phyloP scores from a whole-genome alignment of 2,797 vertebrate species.

The Cirrhinus mrigala region DNA sequence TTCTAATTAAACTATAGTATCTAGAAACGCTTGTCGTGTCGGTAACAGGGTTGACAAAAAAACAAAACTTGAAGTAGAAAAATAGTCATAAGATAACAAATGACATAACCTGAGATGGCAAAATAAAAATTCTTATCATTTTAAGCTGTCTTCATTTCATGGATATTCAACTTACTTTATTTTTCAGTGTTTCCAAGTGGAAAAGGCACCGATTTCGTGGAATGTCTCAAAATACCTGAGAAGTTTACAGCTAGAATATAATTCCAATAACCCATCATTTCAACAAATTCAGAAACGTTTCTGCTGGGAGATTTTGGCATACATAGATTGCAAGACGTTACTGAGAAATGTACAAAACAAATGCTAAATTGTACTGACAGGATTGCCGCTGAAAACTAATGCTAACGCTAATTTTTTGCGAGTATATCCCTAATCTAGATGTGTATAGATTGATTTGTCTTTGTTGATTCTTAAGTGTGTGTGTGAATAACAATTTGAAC shows the following conservation, averaged over 20 bases:
- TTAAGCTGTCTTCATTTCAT: too few species aligned
- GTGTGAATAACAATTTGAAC: constrained; percentile 6
- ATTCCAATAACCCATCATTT: neutral
- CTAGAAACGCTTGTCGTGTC: too few species aligned
- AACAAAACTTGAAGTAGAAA: too few species aligned
- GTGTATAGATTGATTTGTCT: neutral
- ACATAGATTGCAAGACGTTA: neutral
- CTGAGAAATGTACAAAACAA: neutral
- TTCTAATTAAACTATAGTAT: too few species aligned
- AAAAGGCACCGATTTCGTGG: too few species aligned
- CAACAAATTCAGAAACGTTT: neutral
- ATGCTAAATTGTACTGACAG: neutral
- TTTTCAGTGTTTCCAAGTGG: too few species aligned
- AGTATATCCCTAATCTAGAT: neutral
- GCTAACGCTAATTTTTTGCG: neutral
- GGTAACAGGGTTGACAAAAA: too few species aligned
- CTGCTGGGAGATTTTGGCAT: neutral
- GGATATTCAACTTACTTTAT: too few species aligned
- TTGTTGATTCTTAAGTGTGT: neutral
- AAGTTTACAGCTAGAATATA: neutral
- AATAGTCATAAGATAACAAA: too few species aligned
- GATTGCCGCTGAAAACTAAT: neutral
- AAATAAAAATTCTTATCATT: too few species aligned
- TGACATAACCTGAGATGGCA: too few species aligned
- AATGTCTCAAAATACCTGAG: too few species aligned